Conservation (phyloP, 2,888 invertebrate genomes). For the Sinohyriopsis cumingii region DNA sequence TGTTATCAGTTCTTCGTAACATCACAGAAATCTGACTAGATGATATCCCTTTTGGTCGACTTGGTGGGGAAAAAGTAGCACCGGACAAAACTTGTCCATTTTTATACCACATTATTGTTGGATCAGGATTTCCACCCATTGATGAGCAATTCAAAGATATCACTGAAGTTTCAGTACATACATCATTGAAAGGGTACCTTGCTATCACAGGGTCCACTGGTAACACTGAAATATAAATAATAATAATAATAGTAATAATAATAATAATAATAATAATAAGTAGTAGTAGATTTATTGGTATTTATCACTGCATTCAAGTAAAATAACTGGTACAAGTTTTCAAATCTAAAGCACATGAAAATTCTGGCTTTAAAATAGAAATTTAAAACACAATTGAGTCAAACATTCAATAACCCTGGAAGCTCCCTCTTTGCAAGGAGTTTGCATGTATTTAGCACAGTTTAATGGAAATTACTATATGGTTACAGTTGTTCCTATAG, state of each 20-base stretch:
- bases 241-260: neutral
- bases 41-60: slow-evolving; percentile 24
- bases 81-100: slow-evolving; percentile 45
- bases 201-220: slow-evolving; percentile 47
- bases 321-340: too few relatives aligned
- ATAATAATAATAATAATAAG: neutral
- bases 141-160: slow-evolving; percentile 55
- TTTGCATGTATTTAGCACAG: neutral
- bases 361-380: too few relatives aligned
- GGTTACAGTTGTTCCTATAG: neutral
- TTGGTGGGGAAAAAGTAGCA: slow-evolving; percentile 28
- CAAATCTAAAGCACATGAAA: too few relatives aligned
- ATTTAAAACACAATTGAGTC: too few relatives aligned
- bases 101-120: slow-evolving; percentile 52
- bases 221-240: slow-evolving; percentile 44
- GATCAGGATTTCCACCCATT: slow-evolving; percentile 55
- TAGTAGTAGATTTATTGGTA: too few relatives aligned
- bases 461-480: slow-evolving; percentile 7
- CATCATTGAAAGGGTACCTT: slow-evolving; percentile 26
- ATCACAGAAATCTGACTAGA: slow-evolving; percentile 37
- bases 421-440: too few relatives aligned
- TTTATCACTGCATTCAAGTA: too few relatives aligned
- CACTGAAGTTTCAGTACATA: slow-evolving; percentile 45
- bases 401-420: too few relatives aligned
- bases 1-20: slow-evolving; percentile 44